A percentile compares a stretch with the other conserved stretches of the same genome.
Conservation (phyloP, 2,113 vertebrate species). For the Paralichthys olivaceus region DNA sequence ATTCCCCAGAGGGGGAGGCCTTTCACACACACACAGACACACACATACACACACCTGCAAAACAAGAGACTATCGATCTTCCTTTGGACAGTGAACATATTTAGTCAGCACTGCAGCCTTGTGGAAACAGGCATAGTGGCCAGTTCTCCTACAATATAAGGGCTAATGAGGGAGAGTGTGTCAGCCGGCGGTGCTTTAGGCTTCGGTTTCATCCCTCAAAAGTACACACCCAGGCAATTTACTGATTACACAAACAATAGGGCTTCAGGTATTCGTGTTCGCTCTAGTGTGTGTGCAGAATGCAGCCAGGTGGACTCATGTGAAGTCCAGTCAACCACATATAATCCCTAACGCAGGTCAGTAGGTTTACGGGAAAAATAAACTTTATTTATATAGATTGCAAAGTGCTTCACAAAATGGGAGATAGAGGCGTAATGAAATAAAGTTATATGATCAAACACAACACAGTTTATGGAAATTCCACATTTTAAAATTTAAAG, state of each 20-base stretch:
- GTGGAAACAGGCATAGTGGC: slow-evolving; percentile 31
- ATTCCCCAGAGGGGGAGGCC: too few species aligned
- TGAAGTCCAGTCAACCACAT: neutral
- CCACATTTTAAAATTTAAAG: too few species aligned
- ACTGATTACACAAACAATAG: slow-evolving; percentile 36
- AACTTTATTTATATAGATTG: neutral
- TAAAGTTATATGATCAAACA: neutral
- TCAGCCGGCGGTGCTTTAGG: slow-evolving; percentile 30
- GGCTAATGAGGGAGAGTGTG: slow-evolving; percentile 53
- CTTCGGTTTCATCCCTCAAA: slow-evolving; percentile 50
- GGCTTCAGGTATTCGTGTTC: neutral
- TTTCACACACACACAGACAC: slow-evolving; percentile 13
- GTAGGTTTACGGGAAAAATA: neutral
- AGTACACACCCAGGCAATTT: slow-evolving; percentile 10
- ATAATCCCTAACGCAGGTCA: too few species aligned
- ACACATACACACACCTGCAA: slow-evolving; percentile 32
- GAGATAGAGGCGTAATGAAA: too few species aligned
- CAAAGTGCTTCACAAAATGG: neutral
- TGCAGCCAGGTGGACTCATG: slow-evolving; percentile 9
- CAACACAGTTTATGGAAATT: too few species aligned
- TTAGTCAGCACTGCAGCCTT: slow-evolving; percentile 54
- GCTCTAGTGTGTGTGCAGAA: neutral
- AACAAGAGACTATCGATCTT: slow-evolving; percentile 56
- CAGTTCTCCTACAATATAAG: slow-evolving; percentile 38
- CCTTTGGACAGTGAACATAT: slow-evolving; percentile 48